Evolutionary conservation across 2,888 invertebrate genomes (phyloP).

Genomic region (Apodemia duryi): DNA sequence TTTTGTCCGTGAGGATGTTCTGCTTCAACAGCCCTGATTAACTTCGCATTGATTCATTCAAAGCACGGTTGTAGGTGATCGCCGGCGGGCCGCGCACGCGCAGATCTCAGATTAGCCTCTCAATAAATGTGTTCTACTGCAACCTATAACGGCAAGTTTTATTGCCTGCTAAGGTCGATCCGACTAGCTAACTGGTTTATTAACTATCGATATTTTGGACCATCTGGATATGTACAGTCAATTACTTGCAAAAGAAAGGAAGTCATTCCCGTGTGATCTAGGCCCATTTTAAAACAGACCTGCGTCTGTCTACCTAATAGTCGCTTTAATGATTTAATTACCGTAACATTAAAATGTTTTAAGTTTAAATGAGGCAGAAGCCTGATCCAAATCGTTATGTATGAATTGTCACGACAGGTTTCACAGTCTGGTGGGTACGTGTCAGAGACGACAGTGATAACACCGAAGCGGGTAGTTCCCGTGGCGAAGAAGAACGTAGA

Average conservation of each 20-base stretch:
- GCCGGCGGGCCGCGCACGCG: conserved; percentile 38
- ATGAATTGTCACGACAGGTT: conserved; percentile 41
- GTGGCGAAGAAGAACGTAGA: conserved; percentile 59
- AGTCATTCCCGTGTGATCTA: not conserved
- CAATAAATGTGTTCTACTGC: conserved; percentile 39
- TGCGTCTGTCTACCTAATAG: too few species aligned
- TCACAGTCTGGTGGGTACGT: conserved; percentile 66
- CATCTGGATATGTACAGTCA: conserved; percentile 5
- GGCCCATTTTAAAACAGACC: too few species aligned
- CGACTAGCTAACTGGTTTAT: conserved; percentile 9
- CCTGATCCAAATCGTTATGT: not conserved
- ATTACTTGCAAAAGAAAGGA: not conserved
- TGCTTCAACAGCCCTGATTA: not conserved
- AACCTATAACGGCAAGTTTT: conserved; percentile 35
- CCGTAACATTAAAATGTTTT: not conserved
- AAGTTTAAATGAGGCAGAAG: not conserved
- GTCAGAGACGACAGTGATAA: conserved; percentile 62
- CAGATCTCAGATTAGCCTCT: conserved; percentile 40
- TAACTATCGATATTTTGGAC: conserved; percentile 4
- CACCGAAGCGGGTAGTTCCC: conserved; percentile 44
- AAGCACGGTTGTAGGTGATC: conserved; percentile 24
- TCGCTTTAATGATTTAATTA: too few species aligned
- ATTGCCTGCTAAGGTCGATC: conserved; percentile 32
- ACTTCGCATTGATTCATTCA: conserved; percentile 19
- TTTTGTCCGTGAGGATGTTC: not conserved